Percentiles rank a stretch among this genome's conserved stretches.
These are phyloP conservation scores for Hemicordylus capensis DNA, from an alignment of 2,113 vertebrate species.

Conservation along the genomic window DNA sequence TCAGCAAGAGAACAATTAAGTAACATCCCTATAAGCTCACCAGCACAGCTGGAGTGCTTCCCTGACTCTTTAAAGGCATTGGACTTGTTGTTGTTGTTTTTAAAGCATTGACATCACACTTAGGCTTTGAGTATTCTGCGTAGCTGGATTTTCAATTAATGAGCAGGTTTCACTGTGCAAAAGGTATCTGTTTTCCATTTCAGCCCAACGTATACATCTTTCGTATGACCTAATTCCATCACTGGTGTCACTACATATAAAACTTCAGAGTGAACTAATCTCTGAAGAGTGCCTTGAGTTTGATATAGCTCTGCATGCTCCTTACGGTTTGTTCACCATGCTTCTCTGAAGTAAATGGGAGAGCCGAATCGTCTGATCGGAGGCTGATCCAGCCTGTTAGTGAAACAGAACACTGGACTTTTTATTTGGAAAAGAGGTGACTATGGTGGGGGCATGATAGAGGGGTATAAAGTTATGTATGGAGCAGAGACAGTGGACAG, in stretches of 20 bases:
- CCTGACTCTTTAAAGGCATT: background rate
- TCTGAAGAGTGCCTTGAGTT: background rate
- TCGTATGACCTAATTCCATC: slow-evolving; percentile 25
- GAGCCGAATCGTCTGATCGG: no score
- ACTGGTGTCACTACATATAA: background rate
- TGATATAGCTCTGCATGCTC: background rate
- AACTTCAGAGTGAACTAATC: background rate
- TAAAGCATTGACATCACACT: no score
- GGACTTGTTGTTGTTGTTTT: no score
- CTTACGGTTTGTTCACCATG: background rate
- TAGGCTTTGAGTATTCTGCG: background rate
- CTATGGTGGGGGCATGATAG: no score
- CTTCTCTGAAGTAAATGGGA: no score
- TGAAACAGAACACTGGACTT: no score
- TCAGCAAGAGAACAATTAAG: no score
- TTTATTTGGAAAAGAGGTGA: no score
- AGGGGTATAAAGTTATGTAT: no score
- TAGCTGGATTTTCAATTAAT: background rate
- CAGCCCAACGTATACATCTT: background rate
- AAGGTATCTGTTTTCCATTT: background rate
- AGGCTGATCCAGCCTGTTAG: no score
- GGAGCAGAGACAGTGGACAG: no score
- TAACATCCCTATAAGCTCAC: no score
- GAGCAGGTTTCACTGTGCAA: background rate
- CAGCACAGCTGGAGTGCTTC: background rate